phyloP scores from a whole-genome alignment of 1,140 invertebrate species.

The Nephila pilipes region DNA sequence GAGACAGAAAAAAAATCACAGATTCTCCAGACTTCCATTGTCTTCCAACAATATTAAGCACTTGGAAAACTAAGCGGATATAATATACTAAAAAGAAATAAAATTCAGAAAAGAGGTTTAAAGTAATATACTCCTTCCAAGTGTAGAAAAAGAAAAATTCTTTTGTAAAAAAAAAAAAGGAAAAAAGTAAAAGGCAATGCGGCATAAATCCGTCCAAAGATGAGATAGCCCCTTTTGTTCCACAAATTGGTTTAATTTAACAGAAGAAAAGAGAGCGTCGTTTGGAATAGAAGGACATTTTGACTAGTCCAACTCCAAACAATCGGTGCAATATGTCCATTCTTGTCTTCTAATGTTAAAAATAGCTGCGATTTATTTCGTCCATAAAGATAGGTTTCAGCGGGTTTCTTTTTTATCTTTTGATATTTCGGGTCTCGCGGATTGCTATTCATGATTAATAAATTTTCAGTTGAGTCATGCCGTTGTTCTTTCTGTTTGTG shows the following conservation, averaged over 20 bases:
- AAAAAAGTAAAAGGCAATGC: background rate
- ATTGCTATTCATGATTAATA: no score
- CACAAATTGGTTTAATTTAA: slow-evolving; percentile 61
- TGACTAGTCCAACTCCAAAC: slow-evolving; percentile 8
- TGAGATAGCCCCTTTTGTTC: slow-evolving; percentile 28
- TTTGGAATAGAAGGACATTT: background rate
- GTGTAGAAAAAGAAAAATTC: background rate
- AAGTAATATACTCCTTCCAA: slow-evolving; percentile 39
- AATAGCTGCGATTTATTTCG: slow-evolving; percentile 3
- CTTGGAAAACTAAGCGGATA: background rate
- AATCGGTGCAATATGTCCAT: slow-evolving; percentile 9
- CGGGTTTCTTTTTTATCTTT: background rate
- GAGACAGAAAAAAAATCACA: background rate
- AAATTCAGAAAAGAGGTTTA: slow-evolving; percentile 7
- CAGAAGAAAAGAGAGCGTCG: background rate
- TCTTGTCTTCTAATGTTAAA: background rate
- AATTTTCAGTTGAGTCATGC: no score
- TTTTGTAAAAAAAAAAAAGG: background rate
- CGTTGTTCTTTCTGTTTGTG: no score
- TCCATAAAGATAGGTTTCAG: background rate
- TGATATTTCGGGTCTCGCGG: background rate
- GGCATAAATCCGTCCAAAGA: slow-evolving; percentile 36
- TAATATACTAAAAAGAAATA: slow-evolving; percentile 4
- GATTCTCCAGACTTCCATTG: background rate
- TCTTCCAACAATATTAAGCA: slow-evolving; percentile 5